Evolutionary conservation across 2,888 invertebrate species (phyloP).

Genomic region (Nemapogon koenigi): DNA sequence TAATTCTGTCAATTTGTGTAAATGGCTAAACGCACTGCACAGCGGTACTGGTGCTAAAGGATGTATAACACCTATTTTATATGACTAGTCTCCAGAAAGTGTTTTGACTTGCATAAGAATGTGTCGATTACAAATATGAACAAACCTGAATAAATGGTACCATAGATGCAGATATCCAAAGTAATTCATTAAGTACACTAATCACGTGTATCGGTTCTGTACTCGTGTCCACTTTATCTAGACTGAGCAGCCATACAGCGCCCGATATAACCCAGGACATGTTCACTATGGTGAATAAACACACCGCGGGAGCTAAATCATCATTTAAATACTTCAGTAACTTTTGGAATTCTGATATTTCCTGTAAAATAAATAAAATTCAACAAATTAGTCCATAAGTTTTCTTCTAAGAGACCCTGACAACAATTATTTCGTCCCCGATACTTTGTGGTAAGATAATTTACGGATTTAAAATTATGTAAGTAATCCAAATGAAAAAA

Average conservation of each 20-base stretch:
- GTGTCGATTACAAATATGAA: neutral
- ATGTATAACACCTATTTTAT: too few relatives aligned
- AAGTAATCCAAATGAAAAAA: too few relatives aligned
- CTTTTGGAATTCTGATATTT: slow-evolving; percentile 81
- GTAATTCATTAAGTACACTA: slow-evolving; percentile 62
- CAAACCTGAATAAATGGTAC: slow-evolving; percentile 76
- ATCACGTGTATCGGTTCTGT: slow-evolving; percentile 66
- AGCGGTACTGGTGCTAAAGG: too few relatives aligned
- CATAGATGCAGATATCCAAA: slow-evolving; percentile 71
- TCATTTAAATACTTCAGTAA: slow-evolving; percentile 78
- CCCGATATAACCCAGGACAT: slow-evolving; percentile 77
- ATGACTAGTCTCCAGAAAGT: too few relatives aligned
- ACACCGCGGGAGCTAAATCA: slow-evolving; percentile 77
- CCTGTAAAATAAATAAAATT: slow-evolving; percentile 51
- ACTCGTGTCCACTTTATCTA: slow-evolving; percentile 64
- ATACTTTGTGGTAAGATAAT: too few relatives aligned
- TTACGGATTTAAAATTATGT: too few relatives aligned
- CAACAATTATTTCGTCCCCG: too few relatives aligned
- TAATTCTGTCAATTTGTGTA: too few relatives aligned
- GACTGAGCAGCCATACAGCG: slow-evolving; percentile 68
- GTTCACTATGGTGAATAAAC: slow-evolving; percentile 78
- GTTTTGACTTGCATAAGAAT: too few relatives aligned
- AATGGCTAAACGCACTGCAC: too few relatives aligned
- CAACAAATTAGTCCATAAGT: too few relatives aligned
- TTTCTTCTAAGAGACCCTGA: too few relatives aligned